phyloP scores from a whole-genome alignment of 53 echinoderm and acorn worm species.

The Crossaster papposus region DNA sequence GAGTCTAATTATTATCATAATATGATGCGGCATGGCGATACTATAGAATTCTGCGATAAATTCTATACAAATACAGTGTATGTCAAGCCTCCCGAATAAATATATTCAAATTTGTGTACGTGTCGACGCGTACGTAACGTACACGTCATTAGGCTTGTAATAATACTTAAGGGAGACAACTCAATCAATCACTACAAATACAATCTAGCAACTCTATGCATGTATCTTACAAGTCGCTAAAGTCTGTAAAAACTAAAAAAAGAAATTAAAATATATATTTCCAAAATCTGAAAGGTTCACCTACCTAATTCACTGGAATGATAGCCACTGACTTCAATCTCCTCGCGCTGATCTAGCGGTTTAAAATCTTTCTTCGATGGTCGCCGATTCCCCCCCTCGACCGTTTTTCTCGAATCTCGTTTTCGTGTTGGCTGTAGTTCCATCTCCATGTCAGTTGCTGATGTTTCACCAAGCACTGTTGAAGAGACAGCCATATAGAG shows the following conservation, averaged over 20 bases:
- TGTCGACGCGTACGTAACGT: too few relatives aligned
- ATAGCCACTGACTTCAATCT: background rate
- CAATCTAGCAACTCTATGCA: too few relatives aligned
- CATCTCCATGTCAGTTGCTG: background rate
- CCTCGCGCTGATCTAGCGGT: conserved; percentile 44
- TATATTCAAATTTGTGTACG: too few relatives aligned
- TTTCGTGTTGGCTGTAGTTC: conserved; percentile 13
- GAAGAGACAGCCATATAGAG: background rate
- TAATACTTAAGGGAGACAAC: too few relatives aligned
- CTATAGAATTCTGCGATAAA: too few relatives aligned
- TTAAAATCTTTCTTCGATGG: conserved; percentile 56
- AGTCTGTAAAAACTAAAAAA: background rate
- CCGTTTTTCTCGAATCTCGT: conserved; percentile 15
- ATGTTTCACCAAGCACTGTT: background rate
- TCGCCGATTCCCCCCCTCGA: background rate
- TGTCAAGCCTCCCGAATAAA: too few relatives aligned
- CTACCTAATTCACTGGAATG: background rate
- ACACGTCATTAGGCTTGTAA: too few relatives aligned
- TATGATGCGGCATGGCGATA: too few relatives aligned
- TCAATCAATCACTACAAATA: too few relatives aligned
- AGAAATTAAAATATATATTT: background rate
- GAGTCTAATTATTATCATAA: too few relatives aligned
- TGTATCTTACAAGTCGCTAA: too few relatives aligned
- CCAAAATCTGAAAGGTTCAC: background rate
- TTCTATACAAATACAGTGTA: too few relatives aligned